Evolutionary conservation across 2,888 invertebrate genomes (phyloP), one percentile per base, ranked within the genome.

Genomic region (Aethes cnicana): DNA sequence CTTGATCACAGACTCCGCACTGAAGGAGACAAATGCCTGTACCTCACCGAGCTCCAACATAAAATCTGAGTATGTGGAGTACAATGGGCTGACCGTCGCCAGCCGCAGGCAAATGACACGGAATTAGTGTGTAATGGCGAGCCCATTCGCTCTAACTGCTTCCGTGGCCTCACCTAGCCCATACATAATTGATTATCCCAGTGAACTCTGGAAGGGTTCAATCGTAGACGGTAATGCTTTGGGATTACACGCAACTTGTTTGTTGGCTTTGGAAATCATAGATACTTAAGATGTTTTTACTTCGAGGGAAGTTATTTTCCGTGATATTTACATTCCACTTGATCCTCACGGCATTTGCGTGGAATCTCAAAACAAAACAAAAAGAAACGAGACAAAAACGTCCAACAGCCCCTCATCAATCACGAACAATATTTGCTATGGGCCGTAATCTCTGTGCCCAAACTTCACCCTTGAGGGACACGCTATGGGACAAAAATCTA

Each of bases 401-500:
- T 70, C 72, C 58, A 67, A 63, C 68, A 71, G 63, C 68, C 76
- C 81, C 76, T 64, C 56, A 66, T 88, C 85, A 80, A 85, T 89
- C 86, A 80, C 66, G 35, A 50, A 63, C 81, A 85, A 87, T 87
- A 87, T 89, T 88, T 89, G 86, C 83, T 82, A 81, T 87, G 79
- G 82, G 74, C 66, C 73, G 72, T 85, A 88, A 87, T 87, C 87
- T 86, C 83, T 88, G 76, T 77, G 74, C 84, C 77, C 82, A 84
- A 83, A 86, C 83, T 84, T 77, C 71, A 72, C 72, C 77, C 81
- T 72, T 72, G 61, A 68, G 80, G 81, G 81, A 80, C 78, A 69
- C 72, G 73, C 70, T 84, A 85, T 82, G 81, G 72, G 75, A 79
- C 86, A 86, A 87, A 84, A 86, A 88, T 88, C 84, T 79, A 88